phyloP scores from a whole-genome alignment of 2,797 vertebrate genomes.

The Cynodonichthys magdalenae region DNA sequence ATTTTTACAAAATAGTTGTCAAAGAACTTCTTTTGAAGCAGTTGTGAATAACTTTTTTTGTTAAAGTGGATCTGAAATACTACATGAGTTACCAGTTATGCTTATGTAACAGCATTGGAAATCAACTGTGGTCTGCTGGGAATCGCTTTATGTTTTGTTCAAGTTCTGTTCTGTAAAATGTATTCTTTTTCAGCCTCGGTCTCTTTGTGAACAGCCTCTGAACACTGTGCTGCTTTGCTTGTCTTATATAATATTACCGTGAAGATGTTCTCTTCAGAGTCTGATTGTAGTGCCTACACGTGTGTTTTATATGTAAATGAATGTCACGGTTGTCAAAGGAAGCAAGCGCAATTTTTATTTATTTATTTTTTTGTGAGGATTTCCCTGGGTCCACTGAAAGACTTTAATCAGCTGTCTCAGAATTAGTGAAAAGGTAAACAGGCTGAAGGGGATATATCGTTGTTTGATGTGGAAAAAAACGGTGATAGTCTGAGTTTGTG shows the following conservation, averaged over 20 bases:
- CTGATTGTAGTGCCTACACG: slow-evolving; percentile 1
- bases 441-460: too few species aligned
- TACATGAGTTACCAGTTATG: slow-evolving; percentile 8
- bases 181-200: background rate
- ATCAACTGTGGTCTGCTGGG: background rate
- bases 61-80: slow-evolving; percentile 8
- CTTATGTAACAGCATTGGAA: slow-evolving; percentile 10
- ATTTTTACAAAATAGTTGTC: slow-evolving; percentile 15
- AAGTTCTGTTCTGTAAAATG: slow-evolving; percentile 17
- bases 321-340: slow-evolving; percentile 3
- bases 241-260: background rate
- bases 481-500: too few species aligned
- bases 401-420: background rate
- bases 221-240: background rate
- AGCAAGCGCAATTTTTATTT: too few species aligned
- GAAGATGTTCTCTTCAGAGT: background rate
- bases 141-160: background rate
- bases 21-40: slow-evolving; percentile 1
- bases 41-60: background rate
- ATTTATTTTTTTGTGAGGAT: background rate
- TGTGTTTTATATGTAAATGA: slow-evolving; percentile 13
- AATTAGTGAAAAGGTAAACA: background rate
- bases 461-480: too few species aligned
- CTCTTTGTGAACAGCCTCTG: background rate
- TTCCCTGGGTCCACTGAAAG: background rate